Base-by-base conservation (phyloP, 1,140 invertebrate genomes). In the Nylanderia fulva region DNA sequence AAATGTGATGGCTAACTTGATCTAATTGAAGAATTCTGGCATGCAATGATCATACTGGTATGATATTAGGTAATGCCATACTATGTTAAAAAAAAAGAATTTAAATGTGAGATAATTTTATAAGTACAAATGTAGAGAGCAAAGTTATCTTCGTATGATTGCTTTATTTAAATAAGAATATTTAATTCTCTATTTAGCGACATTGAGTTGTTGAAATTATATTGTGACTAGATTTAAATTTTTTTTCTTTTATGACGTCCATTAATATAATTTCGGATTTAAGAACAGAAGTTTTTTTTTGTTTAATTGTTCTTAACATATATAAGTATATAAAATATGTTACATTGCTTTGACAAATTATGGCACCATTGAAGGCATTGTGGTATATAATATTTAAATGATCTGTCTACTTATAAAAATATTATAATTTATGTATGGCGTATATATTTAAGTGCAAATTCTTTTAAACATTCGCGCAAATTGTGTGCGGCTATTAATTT, bases 11-110 rank as follows among this genome's bases (percentile, higher is more conserved):
- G 27, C n/a, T 45, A 52, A 71, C 42, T 39, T 56, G 13, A 74
- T 58, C 56, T 84, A 71, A 56, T 56, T 60, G 18, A 36, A 83
- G 64, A 60, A 64, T 77, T 52, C 33, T 58, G 24, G 80, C 54
- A 75, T 72, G 36, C 18, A 72, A 61, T 36, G 27, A 83, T 58
- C 56, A 77, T 64, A 27, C 24, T 29, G 61, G 27, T 24, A 60
- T 54, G 45, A 76, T 39, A 29, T 58, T 68, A 71, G 66, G 68
- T 88, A 85, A 79, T 87, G 72, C 71, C 82, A 74, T 54, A 80
- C 8, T 87, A 45, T 56, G 54, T 45, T 75, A 66, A 66, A 42
- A 13, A 48, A 48, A 9, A 77, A 15, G 27, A 63, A 58, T 54
- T 36, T 21, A 27, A 64, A 69, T 11, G 13, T 21, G 52, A 45